These are phyloP conservation scores for Hippocampus barbouri DNA, from an alignment of 2,113 vertebrate species.

Conservation along the genomic window DNA sequence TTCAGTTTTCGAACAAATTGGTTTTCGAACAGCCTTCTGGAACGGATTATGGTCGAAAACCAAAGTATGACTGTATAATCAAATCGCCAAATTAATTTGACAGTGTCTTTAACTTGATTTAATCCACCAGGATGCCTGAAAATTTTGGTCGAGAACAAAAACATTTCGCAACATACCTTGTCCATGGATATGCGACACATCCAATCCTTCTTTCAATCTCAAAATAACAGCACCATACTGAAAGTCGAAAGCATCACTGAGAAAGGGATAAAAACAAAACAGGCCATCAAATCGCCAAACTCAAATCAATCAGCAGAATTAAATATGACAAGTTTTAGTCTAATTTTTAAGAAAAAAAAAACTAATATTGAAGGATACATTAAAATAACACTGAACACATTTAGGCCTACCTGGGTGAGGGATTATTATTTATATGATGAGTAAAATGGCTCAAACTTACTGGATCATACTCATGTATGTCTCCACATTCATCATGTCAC, in stretches of 20 bases:
- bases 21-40: no score
- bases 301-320: background rate
- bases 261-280: slow-evolving; percentile 4
- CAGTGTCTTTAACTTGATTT: no score
- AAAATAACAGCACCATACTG: slow-evolving; percentile 94
- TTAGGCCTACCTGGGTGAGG: background rate
- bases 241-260: slow-evolving; percentile 93
- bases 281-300: background rate
- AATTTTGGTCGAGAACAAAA: background rate
- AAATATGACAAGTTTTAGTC: background rate
- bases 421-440: background rate
- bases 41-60: no score
- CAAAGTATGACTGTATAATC: no score
- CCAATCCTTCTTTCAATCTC: slow-evolving; percentile 88
- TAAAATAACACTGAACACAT: background rate
- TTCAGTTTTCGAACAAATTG: no score
- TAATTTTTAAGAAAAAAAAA: background rate
- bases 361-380: background rate
- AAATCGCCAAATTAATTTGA: background rate
- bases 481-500: slow-evolving; percentile 93
- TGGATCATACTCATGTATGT: slow-evolving; percentile 94
- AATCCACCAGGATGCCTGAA: background rate
- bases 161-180: slow-evolving; percentile 80
- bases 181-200: slow-evolving; percentile 94
- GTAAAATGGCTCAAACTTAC: slow-evolving; percentile 72